Base-by-base conservation (phyloP, 2,113 vertebrate species). In the Uria lomvia region DNA sequence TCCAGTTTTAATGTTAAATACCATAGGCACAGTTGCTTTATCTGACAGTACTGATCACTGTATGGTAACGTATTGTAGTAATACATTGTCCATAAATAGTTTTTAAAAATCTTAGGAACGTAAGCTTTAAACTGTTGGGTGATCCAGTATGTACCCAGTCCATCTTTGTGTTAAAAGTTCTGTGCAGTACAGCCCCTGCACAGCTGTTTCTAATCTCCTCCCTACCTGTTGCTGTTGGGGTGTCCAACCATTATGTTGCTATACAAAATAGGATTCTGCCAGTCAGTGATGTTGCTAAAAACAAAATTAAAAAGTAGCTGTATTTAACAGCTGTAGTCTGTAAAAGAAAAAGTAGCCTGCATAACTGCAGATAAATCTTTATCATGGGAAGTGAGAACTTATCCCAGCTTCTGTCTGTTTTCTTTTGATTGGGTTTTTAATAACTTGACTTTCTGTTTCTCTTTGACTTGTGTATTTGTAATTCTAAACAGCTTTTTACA, bases 71-170 rank as follows among this genome's bases (percentile, higher is more conserved):
- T 16, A 15, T 12, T 71, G 6, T 71, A 56, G 5, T 60, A 68
- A 53, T 82, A 8, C 4, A 1, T 52, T 52, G 16, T 9, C 21
- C 0, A 0, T 78, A 88, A 82, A 18, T 67, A 58, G 2, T 59
- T 65, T 15, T 62, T 65, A 2, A 50, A 27, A 56, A 36, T 67
- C 8, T 68, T 58, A 71, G 27, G 15, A 79, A 63, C 1, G 0
- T 53, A 68, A 71, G 34, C 63, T 45, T n/a, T 55, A 27, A 81
- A 62, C 11, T 20, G 10, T 47, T 30, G 2, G 34, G 32, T 63
- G 68, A 77, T 56, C 26, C 42, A 59, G 40, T 34, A 79, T 42
- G 20, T 40, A 60, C 42, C n/a, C 62, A 65, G 32, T 55, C 27
- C 21, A 24, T 24, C 36, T 65, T 70, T 66, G 32, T 36, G 36